phyloP scores from a whole-genome alignment of 2,113 vertebrate species.

The Oryzias curvinotus region DNA sequence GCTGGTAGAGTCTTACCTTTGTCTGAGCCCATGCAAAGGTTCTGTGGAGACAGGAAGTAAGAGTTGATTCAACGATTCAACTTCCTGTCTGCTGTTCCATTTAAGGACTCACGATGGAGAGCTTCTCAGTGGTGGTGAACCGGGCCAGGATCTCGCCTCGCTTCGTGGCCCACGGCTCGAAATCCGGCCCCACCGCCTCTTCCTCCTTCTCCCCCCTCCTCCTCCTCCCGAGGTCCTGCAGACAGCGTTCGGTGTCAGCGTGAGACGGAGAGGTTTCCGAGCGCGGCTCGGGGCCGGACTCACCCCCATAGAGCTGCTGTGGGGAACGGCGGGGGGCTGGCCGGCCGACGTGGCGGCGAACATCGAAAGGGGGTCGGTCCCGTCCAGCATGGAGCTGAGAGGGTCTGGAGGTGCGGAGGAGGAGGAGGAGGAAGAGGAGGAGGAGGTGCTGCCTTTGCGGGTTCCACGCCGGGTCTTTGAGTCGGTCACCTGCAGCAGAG shows the following conservation, averaged over 20 bases:
- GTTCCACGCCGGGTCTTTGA: slow-evolving; percentile 86
- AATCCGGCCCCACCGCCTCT: slow-evolving; percentile 83
- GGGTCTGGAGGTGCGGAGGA: slow-evolving; percentile 85
- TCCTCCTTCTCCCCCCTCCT: slow-evolving; percentile 81
- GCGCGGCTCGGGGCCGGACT: slow-evolving; percentile 11
- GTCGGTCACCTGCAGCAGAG: slow-evolving; percentile 84
- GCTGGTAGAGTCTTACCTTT: slow-evolving; percentile 78
- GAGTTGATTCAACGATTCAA: not conserved
- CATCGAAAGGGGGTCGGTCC: slow-evolving; percentile 90
- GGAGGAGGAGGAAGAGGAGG: slow-evolving; percentile 90
- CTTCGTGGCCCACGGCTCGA: slow-evolving; percentile 92
- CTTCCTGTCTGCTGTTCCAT: not conserved
- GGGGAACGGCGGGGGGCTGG: slow-evolving; percentile 69
- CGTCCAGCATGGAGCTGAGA: slow-evolving; percentile 90
- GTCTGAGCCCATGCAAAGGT: slow-evolving; percentile 94
- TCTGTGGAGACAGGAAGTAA: slow-evolving; percentile 70
- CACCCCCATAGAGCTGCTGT: slow-evolving; percentile 67
- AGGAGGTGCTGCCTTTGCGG: slow-evolving; percentile 94
- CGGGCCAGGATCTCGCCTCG: slow-evolving; percentile 91
- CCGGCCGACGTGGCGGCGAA: slow-evolving; percentile 83
- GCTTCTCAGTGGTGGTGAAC: slow-evolving; percentile 96
- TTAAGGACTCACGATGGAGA: slow-evolving; percentile 88
- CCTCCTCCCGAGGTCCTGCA: slow-evolving; percentile 84
- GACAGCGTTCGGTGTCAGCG: slow-evolving; percentile 9
- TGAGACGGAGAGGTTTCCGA: not conserved